These are phyloP conservation scores for Bombus picipes DNA, from an alignment of 1,140 invertebrate species.

Conservation along the genomic window DNA sequence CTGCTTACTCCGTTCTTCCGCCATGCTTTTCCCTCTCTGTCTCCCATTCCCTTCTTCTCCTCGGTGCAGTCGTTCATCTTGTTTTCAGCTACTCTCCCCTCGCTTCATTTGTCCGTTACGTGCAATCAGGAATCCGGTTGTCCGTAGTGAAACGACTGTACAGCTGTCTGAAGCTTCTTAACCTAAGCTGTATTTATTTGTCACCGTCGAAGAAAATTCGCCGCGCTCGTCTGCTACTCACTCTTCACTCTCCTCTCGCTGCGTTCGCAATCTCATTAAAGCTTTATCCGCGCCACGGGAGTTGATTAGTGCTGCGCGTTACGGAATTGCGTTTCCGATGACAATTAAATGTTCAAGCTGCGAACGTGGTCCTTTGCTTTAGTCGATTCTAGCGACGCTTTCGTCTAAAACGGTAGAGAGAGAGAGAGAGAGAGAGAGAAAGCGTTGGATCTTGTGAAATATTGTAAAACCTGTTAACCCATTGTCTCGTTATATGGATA, in stretches of 20 bases:
- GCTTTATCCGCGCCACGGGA: constrained; percentile 36
- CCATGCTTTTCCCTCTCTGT: constrained; percentile 27
- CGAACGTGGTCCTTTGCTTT: constrained; percentile 6
- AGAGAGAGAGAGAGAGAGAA: no score
- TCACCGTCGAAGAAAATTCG: constrained; percentile 56
- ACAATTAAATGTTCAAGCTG: constrained; percentile 45
- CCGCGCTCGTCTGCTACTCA: background rate
- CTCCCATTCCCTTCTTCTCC: constrained; percentile 8
- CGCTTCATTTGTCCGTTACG: constrained; percentile 70
- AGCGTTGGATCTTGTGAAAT: no score
- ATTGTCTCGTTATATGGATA: background rate
- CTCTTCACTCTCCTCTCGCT: background rate
- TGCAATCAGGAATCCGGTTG: constrained; percentile 67
- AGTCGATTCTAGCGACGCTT: background rate
- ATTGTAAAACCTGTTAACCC: background rate
- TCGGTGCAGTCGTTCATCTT: constrained; percentile 63
- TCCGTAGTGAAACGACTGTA: constrained; percentile 50
- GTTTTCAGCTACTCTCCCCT: constrained; percentile 64
- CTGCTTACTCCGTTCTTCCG: constrained; percentile 63
- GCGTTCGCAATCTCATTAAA: constrained; percentile 47
- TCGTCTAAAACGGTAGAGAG: background rate
- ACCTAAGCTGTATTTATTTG: constrained; percentile 63
- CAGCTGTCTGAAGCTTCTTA: constrained; percentile 60
- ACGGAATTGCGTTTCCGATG: constrained; percentile 45
- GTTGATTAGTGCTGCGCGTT: constrained; percentile 49